These are phyloP conservation scores for Trichopria drosophilae DNA, from an alignment of 2,888 invertebrate species.

Conservation along the genomic window DNA sequence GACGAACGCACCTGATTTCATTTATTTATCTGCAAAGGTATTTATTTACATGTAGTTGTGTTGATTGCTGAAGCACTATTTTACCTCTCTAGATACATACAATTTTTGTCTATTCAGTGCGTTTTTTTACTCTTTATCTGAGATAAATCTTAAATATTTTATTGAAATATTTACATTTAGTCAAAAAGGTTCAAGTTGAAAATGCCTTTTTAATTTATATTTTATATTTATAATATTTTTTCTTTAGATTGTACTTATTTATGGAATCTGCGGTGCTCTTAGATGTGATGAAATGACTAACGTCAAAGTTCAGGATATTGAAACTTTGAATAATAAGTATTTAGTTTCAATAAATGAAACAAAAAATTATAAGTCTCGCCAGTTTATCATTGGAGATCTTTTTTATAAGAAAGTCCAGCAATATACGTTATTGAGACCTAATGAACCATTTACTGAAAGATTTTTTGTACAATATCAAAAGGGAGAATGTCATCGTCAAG, in stretches of 20 bases:
- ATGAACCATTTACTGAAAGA: constrained; percentile 31
- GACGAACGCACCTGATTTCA: constrained; percentile 19
- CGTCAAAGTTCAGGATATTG: constrained; percentile 28
- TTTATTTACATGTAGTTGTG: no score
- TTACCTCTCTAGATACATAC: no score
- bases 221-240: constrained; percentile 23
- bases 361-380: no score
- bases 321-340: constrained; percentile 26
- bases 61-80: no score
- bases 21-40: constrained; percentile 28
- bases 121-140: no score
- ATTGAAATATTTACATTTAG: no score
- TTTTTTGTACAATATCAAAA: constrained; percentile 31
- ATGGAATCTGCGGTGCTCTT: constrained; percentile 34
- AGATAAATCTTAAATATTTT: no score
- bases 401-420: constrained; percentile 32
- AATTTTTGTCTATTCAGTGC: no score
- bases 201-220: neutral
- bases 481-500: constrained; percentile 28
- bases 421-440: no score
- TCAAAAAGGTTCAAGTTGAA: constrained; percentile 5
- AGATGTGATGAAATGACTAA: constrained; percentile 28
- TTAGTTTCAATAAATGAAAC: no score
- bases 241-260: constrained; percentile 31
- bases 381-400: constrained; percentile 25